A percentile compares a stretch with the other conserved stretches of the same genome.
These are phyloP conservation scores for Phyllotis vaccarum DNA, from an alignment of 2,797 vertebrate species.

Conservation along the genomic window DNA sequence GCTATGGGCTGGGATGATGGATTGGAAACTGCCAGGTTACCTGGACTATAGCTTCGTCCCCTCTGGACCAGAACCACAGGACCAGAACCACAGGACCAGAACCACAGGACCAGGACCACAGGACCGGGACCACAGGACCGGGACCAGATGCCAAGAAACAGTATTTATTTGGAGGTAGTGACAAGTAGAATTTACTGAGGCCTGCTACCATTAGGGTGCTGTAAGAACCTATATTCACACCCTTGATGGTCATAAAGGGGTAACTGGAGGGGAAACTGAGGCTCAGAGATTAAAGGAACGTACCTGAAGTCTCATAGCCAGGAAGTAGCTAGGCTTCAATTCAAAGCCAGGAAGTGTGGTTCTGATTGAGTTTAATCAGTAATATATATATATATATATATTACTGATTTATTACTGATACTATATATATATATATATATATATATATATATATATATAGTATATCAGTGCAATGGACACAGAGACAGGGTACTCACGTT, in stretches of 20 bases:
- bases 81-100: too few species aligned
- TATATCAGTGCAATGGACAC: neutral
- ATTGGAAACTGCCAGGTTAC: neutral
- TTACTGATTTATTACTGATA: too few species aligned
- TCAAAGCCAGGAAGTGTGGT: neutral
- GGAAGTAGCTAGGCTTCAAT: neutral
- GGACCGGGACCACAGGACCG: neutral
- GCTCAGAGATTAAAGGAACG: neutral
- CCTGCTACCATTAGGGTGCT: neutral
- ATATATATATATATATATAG: neutral
- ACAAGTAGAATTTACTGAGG: neutral
- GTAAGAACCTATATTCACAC: neutral
- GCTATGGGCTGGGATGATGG: neutral
- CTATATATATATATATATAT: neutral
- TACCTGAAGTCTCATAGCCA: neutral
- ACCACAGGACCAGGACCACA: neutral
- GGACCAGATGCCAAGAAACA: neutral
- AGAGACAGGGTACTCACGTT: neutral
- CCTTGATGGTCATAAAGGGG: neutral
- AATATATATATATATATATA: neutral
- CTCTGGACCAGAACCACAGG: neutral
- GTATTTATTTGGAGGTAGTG: neutral
- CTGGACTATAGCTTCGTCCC: too few species aligned
- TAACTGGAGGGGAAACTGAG: neutral
- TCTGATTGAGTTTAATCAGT: conserved; percentile 7